phyloP scores from a whole-genome alignment of 1,140 invertebrate genomes.

The Drosophila truncata region DNA sequence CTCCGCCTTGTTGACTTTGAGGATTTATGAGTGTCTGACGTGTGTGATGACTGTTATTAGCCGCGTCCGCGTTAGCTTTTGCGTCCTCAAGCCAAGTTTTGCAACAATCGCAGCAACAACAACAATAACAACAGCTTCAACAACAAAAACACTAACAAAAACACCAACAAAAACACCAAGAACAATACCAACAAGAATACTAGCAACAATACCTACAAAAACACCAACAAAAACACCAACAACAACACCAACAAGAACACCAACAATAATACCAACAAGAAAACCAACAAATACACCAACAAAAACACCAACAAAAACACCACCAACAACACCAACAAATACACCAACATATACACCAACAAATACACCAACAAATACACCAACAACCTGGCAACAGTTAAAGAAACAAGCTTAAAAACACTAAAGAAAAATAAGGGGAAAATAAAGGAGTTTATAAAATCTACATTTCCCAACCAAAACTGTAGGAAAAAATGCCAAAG shows the following conservation, averaged over 20 bases:
- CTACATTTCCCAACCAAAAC: neutral
- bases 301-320: constrained; percentile 20
- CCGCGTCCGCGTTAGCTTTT: constrained; percentile 51
- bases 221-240: neutral
- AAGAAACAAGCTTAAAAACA: constrained; percentile 10
- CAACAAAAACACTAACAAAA: no score
- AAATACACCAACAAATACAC: neutral
- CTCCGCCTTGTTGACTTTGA: constrained; percentile 77
- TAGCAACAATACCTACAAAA: neutral
- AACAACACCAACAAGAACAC: no score
- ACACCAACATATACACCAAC: no score
- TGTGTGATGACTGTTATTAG: constrained; percentile 85
- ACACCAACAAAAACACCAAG: no score
- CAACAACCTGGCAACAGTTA: constrained; percentile 7
- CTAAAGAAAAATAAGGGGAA: constrained; percentile 2
- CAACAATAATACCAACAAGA: no score
- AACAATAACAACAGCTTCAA: neutral
- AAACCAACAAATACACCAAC: no score
- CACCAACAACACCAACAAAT: neutral
- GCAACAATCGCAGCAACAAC: constrained; percentile 28
- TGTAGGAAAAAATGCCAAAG: neutral
- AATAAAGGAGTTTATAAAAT: neutral
- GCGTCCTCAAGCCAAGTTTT: constrained; percentile 19
- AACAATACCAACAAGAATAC: no score
- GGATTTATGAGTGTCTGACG: constrained; percentile 85